phyloP scores from a whole-genome alignment of 1,140 invertebrate genomes.

The Periplaneta americana region DNA sequence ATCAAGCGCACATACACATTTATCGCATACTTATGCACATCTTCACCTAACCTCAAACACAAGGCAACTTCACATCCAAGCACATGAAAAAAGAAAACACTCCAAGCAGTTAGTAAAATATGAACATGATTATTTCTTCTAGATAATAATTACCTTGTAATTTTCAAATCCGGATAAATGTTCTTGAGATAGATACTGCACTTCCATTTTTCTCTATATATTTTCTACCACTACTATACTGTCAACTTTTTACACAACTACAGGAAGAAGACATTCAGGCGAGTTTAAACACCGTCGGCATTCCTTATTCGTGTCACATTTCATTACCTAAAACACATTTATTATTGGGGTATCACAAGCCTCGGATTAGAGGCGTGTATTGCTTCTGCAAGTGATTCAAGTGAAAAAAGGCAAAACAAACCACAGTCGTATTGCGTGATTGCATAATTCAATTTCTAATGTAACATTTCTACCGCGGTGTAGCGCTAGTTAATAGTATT shows the following conservation, averaged over 20 bases:
- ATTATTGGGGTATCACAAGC: neutral
- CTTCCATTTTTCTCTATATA: neutral
- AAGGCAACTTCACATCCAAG: neutral
- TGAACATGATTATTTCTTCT: conserved; percentile 14
- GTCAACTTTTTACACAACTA: neutral
- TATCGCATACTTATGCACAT: neutral
- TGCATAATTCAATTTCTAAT: neutral
- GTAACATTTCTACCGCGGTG: neutral
- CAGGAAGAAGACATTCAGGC: neutral
- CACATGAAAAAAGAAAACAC: neutral
- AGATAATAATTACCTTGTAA: conserved; percentile 70
- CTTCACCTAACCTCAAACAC: neutral
- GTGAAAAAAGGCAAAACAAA: too few relatives aligned
- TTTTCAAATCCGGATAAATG: conserved; percentile 86
- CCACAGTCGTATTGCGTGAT: neutral
- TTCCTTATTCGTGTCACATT: neutral
- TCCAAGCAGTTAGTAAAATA: neutral
- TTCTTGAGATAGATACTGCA: conserved; percentile 66
- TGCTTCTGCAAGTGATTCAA: neutral
- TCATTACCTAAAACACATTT: neutral
- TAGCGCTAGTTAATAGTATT: neutral
- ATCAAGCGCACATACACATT: too few relatives aligned
- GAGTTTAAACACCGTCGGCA: neutral
- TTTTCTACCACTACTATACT: neutral
- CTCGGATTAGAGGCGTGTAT: neutral